Percentiles rank a stretch among this genome's conserved stretches.
phyloP scores from a whole-genome alignment of 2,888 invertebrate species.

The Anoncus sp. region DNA sequence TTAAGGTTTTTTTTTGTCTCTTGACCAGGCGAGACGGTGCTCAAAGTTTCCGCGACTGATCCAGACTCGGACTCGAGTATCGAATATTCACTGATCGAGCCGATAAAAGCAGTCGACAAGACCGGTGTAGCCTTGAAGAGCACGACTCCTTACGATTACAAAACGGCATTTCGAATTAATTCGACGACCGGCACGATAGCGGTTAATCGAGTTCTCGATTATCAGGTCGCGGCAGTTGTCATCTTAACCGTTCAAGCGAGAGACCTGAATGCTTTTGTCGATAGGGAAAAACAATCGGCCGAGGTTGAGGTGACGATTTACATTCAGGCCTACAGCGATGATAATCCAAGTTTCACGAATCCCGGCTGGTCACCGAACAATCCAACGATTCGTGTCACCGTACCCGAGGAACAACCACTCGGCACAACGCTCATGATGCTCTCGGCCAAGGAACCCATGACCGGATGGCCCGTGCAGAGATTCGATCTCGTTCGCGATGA shows the following conservation, averaged over 20 bases:
- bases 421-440: slow-evolving; percentile 89
- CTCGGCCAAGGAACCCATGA: slow-evolving; percentile 89
- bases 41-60: slow-evolving; percentile 88
- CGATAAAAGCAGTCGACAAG: slow-evolving; percentile 89
- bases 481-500: slow-evolving; percentile 80
- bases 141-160: slow-evolving; percentile 87
- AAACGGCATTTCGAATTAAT: slow-evolving; percentile 89
- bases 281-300: slow-evolving; percentile 87
- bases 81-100: slow-evolving; percentile 88
- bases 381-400: slow-evolving; percentile 87
- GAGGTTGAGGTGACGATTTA: slow-evolving; percentile 90
- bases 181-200: slow-evolving; percentile 88
- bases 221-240: slow-evolving; percentile 90
- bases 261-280: slow-evolving; percentile 89
- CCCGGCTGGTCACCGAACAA: slow-evolving; percentile 89
- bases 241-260: slow-evolving; percentile 89
- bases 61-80: slow-evolving; percentile 89
- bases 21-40: slow-evolving; percentile 84
- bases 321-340: slow-evolving; percentile 90
- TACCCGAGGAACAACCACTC: slow-evolving; percentile 91
- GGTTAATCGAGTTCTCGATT: slow-evolving; percentile 88
- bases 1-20: slow-evolving; percentile 1
- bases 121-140: slow-evolving; percentile 89
- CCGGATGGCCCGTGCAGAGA: slow-evolving; percentile 86
- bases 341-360: slow-evolving; percentile 90